Percentiles rank a stretch among this genome's conserved stretches.
Evolutionary conservation across 2,113 vertebrate genomes (phyloP).

Genomic region (Pontoporia blainvillei): DNA sequence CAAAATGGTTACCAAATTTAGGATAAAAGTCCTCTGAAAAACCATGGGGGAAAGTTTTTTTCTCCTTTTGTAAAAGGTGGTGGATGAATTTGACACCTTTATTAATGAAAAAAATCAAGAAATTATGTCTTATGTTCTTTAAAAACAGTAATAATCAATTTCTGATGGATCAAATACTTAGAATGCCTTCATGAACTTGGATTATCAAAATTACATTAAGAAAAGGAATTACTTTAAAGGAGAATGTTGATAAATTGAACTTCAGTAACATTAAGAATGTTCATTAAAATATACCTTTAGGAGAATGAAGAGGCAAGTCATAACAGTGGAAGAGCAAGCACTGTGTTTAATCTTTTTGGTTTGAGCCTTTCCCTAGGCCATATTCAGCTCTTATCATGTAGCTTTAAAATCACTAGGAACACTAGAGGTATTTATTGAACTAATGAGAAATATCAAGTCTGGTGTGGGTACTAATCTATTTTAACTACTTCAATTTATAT

Average conservation of each 20-base stretch:
- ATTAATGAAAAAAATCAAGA: too few species aligned
- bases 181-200: background rate
- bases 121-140: background rate
- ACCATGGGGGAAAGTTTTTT: background rate
- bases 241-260: background rate
- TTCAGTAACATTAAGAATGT: background rate
- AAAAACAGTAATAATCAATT: background rate
- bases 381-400: background rate
- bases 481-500: background rate
- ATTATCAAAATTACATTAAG: background rate
- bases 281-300: background rate
- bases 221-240: background rate
- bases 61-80: background rate
- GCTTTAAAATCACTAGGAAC: background rate
- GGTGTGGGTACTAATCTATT: background rate
- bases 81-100: background rate
- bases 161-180: background rate
- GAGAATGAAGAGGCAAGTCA: background rate
- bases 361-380: background rate
- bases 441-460: background rate
- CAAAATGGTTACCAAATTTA: background rate
- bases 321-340: background rate
- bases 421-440: background rate
- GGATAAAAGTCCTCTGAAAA: background rate
- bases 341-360: background rate